Percentiles rank a stretch among this genome's conserved stretches.
Conservation (phyloP, 1,140 invertebrate genomes). For the Caenorhabditis inopinata region DNA sequence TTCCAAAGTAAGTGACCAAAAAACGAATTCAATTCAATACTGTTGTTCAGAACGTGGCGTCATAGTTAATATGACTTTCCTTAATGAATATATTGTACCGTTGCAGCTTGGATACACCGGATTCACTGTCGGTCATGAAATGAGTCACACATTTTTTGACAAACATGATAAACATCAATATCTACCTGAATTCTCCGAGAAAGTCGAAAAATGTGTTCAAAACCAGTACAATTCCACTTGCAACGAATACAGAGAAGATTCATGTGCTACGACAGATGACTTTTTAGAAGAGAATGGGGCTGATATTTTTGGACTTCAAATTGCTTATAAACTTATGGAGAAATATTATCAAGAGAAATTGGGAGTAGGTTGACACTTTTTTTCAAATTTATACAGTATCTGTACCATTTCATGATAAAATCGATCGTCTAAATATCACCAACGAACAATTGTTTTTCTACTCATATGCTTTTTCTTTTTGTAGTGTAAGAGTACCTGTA, state of each 20-base stretch:
- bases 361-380: no score
- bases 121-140: neutral
- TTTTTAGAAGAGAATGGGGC: neutral
- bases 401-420: no score
- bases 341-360: neutral
- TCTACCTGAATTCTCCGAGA: neutral
- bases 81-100: no score
- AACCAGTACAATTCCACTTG: neutral
- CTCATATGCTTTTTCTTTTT: no score
- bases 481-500: no score
- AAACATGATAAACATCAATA: neutral
- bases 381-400: no score
- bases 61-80: no score
- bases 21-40: no score
- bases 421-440: no score
- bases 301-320: neutral
- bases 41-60: no score
- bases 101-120: neutral
- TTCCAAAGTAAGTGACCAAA: no score
- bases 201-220: neutral
- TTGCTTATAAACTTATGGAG: neutral
- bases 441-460: no score
- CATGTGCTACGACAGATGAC: neutral
- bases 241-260: neutral
- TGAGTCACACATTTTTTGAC: neutral